Evolutionary conservation across 2,797 vertebrate species (phyloP).

Genomic region (Pangasius krempfi): DNA sequence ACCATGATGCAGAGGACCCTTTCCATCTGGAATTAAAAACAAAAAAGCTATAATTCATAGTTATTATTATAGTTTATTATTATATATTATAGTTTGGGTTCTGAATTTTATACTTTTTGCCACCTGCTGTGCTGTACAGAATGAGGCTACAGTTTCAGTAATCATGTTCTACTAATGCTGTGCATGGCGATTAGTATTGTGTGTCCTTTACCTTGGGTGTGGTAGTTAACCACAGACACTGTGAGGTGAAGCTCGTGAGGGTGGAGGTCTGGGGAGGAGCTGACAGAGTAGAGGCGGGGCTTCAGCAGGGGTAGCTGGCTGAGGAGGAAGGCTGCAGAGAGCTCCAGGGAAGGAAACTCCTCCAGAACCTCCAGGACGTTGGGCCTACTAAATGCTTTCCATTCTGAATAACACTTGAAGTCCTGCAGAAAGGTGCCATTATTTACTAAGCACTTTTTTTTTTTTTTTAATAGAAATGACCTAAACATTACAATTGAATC

Average conservation of each 20-base stretch:
- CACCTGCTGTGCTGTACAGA: no score
- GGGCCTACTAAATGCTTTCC: conserved; percentile 78
- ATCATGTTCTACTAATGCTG: background rate
- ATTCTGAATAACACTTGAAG: conserved; percentile 75
- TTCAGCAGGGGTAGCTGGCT: conserved; percentile 82
- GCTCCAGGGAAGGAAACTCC: conserved; percentile 77
- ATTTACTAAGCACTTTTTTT: background rate
- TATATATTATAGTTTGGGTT: background rate
- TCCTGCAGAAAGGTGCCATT: conserved; percentile 57
- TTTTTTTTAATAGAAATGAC: background rate
- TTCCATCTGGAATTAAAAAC: conserved; percentile 69
- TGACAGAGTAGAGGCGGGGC: conserved; percentile 85
- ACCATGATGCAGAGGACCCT: conserved; percentile 81
- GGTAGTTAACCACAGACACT: conserved; percentile 78
- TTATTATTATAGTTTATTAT: no score
- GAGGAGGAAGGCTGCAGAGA: conserved; percentile 77
- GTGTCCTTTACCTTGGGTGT: conserved; percentile 75
- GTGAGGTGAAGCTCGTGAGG: conserved; percentile 82
- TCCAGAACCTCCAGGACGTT: conserved; percentile 81
- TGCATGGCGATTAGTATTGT: background rate
- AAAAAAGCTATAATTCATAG: background rate
- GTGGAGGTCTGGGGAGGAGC: conserved; percentile 76
- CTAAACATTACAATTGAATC: background rate
- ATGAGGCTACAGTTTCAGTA: background rate
- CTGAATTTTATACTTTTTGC: background rate